Evolutionary conservation across 2,888 invertebrate genomes (phyloP), one percentile per base, ranked within the genome.

Genomic region (Caenorhabditis angaria): DNA sequence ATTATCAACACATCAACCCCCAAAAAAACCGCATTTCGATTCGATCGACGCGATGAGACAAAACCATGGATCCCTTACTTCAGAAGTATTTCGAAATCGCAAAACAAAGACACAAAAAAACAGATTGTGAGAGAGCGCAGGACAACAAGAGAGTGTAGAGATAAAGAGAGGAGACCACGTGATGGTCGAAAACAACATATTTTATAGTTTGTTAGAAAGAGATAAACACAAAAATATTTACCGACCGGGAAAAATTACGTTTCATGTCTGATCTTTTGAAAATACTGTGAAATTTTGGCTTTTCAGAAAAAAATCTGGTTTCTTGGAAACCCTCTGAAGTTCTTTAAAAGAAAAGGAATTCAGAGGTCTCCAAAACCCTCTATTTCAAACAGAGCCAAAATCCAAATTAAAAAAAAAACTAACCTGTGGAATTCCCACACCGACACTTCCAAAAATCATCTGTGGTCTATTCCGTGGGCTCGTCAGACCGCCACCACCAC

Each of bases 381-480:
- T 41, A 50, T 25, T 50, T 51, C 25, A n/a, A n/a, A n/a, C 22
- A 18, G 24, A 53, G 24, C 35, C 48, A 63, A 55, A 63, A 55
- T 28, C 20, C 29, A 54, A 35, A 48, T 18, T 18, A 61, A 61
- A 51, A 12, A 24, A 48, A n/a, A 56, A 57, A 65, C 70, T 66
- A 56, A 70, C 70, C 65, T 56, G 70, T 24, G 61, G 70, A 50
- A 70, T 66, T 18, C 51, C 57, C 12, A 63, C 71, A 24, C 50
- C n/a, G n/a, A n/a, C 51, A 20, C 8, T 41, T 14, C 70, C 70
- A 29, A 71, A 71, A 1, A 67, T 35, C 71, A 71, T 71, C 22
- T 71, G 65, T 55, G 66, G 66, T 63, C 66, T 71, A 51, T 71
- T 71, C 22, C 67, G 28, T 0, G 71, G 71, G 18, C 71, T 71